phyloP scores from a whole-genome alignment of 2,113 vertebrate genomes.

The Mustela lutreola region DNA sequence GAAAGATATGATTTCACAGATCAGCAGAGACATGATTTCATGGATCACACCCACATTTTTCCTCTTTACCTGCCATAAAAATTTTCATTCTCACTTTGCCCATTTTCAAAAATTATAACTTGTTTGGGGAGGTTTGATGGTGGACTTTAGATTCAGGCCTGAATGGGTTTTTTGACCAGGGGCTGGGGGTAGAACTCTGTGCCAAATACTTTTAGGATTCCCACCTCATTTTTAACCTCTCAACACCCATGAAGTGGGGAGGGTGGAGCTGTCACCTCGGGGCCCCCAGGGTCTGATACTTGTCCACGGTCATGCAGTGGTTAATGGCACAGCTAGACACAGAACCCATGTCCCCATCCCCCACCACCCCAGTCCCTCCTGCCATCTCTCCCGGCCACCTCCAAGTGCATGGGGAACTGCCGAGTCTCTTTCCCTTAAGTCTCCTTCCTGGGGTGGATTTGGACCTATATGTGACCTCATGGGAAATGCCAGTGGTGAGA shows the following conservation, averaged over 20 bases:
- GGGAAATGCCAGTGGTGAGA: background rate
- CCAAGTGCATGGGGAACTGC: background rate
- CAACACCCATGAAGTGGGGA: background rate
- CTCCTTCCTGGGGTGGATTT: background rate
- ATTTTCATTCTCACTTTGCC: background rate
- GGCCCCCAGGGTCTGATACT: background rate
- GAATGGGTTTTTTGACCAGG: background rate
- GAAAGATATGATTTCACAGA: background rate
- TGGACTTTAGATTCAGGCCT: background rate
- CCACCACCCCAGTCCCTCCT: too few species aligned
- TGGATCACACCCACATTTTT: background rate
- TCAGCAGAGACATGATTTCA: background rate
- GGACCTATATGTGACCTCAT: background rate
- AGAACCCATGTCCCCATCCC: background rate
- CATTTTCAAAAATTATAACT: background rate
- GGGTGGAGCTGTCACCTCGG: accelerated
- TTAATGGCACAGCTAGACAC: background rate
- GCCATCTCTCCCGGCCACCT: background rate
- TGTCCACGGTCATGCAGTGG: accelerated
- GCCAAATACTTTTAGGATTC: background rate
- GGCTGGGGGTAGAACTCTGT: background rate
- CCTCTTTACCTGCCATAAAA: background rate
- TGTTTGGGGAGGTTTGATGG: background rate
- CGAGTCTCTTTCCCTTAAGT: background rate
- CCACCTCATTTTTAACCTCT: background rate